Evolutionary conservation across 2,797 vertebrate species (phyloP).

Genomic region (Xenentodon cancila): DNA sequence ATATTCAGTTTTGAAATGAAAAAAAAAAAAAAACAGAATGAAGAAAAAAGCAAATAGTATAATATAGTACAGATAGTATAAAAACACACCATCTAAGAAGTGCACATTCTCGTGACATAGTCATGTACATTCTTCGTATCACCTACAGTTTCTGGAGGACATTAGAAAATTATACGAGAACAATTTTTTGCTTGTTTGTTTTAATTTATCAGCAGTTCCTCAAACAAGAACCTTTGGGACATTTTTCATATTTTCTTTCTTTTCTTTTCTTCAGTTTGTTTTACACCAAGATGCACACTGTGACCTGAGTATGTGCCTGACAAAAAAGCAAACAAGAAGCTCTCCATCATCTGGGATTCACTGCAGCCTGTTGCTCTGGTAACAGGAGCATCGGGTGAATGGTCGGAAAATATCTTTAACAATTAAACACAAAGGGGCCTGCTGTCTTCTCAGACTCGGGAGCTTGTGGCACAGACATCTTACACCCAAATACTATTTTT

Average conservation of each 20-base stretch:
- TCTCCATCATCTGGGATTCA: slow-evolving; percentile 24
- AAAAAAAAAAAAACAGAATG: not conserved
- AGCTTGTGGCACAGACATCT: slow-evolving; percentile 10
- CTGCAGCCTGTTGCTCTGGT: slow-evolving; percentile 60
- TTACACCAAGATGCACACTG: slow-evolving; percentile 3
- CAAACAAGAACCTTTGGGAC: no score
- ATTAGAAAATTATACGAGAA: no score
- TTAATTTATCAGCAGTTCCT: not conserved
- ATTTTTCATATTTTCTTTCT: no score
- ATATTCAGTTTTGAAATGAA: slow-evolving; percentile 1
- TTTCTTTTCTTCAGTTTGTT: not conserved
- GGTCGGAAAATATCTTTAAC: slow-evolving; percentile 54
- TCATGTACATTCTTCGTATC: no score
- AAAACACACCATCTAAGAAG: no score
- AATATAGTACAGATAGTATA: no score
- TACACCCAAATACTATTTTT: slow-evolving; percentile 10
- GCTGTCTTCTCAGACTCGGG: slow-evolving; percentile 16
- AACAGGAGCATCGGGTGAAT: slow-evolving; percentile 48
- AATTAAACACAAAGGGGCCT: slow-evolving; percentile 41
- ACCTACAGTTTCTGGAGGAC: no score
- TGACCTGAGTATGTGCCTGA: slow-evolving; percentile 17
- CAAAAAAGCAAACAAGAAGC: slow-evolving; percentile 29
- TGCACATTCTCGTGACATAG: no score
- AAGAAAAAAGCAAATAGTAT: no score
- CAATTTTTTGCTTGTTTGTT: no score